Evolutionary conservation across 2,113 vertebrate species (phyloP).

Genomic region (Salminus brasiliensis): DNA sequence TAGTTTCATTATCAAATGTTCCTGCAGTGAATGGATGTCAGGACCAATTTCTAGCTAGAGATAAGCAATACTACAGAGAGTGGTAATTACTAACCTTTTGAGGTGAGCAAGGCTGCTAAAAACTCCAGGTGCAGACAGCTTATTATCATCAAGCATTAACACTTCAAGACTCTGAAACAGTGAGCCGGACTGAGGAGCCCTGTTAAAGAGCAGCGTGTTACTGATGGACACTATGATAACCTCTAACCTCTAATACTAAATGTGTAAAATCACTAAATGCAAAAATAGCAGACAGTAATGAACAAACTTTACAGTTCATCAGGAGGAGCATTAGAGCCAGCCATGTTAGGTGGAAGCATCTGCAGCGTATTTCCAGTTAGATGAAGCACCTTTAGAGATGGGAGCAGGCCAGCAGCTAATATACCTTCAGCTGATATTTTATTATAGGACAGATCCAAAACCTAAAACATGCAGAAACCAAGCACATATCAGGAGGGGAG

Average conservation of each 20-base stretch:
- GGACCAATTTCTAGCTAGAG: too few relatives aligned
- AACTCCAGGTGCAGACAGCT: constrained; percentile 72
- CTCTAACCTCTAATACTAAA: too few relatives aligned
- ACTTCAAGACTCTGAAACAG: constrained; percentile 80
- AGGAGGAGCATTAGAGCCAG: constrained; percentile 35
- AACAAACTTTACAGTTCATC: constrained; percentile 67
- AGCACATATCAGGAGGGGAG: background rate
- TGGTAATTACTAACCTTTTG: constrained; percentile 69
- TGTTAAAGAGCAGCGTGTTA: constrained; percentile 28
- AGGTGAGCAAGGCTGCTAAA: constrained; percentile 80
- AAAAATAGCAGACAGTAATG: background rate
- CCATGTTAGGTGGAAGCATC: constrained; percentile 75
- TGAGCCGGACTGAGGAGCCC: constrained; percentile 26
- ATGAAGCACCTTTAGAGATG: constrained; percentile 80
- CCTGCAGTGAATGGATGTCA: too few relatives aligned
- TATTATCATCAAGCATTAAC: constrained; percentile 83
- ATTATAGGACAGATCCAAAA: constrained; percentile 88
- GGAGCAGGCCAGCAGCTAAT: constrained; percentile 71
- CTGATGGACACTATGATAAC: constrained; percentile 18
- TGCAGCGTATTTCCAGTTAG: constrained; percentile 82
- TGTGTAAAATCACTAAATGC: background rate
- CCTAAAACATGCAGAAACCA: constrained; percentile 63
- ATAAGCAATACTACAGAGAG: too few relatives aligned
- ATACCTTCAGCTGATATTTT: constrained; percentile 73
- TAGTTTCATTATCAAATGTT: background rate